Evolutionary conservation across 1,140 invertebrate genomes (phyloP), one percentile per base, ranked within the genome.

Genomic region (Sinella curviseta): DNA sequence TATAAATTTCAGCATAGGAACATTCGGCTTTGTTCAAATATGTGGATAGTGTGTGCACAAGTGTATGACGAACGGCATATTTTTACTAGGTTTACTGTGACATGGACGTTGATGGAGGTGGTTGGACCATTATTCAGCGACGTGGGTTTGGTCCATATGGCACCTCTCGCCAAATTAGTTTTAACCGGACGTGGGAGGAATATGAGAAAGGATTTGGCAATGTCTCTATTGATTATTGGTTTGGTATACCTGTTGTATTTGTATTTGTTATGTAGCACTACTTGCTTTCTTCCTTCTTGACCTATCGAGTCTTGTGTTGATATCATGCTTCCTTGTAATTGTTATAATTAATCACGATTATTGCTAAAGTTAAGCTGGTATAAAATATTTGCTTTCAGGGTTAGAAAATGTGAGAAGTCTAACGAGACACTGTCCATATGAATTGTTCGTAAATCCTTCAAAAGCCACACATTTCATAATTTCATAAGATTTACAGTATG

Each of bases 71-170:
- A n/a, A n/a, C n/a, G n/a, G n/a, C n/a, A 60, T 60, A 17, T 4
- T 12, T 60, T 26, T 60, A 17, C 14, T 60, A 76, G 74, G 74
- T 48, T 12, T 84, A 79, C 60, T 89, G 88, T 82, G 85, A 88
- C 65, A 86, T 88, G 85, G 85, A 88, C 26, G 82, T 84, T 3
- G 84, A 88, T 78, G 85, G 85, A 20, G 87, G 86, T 1, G 87
- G 87, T 1, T 89, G 88, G 88, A 89, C 87, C 3, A 82, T 89
- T 0, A 86, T 89, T 17, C 88, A 89, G 79, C 81, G 83, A 12
- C 85, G 88, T 20, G 70, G 82, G 0, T 86, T 88, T 39, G 86
- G 85, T 0, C 80, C 54, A n/a, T 70, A 48, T 75, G 39, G 85
- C 0, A 79, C 86, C 3, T 36, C 39, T 14, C 74, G 74, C 4